phyloP scores from a whole-genome alignment of 2,113 vertebrate genomes.

The Callionymus lyra region DNA sequence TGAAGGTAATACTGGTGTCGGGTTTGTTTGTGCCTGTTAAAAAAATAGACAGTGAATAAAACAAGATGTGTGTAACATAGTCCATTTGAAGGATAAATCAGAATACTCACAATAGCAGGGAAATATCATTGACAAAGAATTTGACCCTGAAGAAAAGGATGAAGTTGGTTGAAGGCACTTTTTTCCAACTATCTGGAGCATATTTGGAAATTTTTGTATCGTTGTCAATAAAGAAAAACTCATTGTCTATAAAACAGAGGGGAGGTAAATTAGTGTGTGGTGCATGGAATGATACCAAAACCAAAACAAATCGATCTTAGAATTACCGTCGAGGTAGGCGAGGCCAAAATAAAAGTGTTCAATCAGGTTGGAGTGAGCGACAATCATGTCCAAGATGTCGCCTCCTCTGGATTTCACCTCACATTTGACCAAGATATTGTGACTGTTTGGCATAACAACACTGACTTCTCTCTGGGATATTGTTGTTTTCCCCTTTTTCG shows the following conservation, averaged over 20 bases:
- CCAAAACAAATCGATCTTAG: neutral
- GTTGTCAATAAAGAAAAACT: slow-evolving; percentile 84
- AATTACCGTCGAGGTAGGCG: slow-evolving; percentile 75
- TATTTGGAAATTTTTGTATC: slow-evolving; percentile 81
- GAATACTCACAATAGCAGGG: slow-evolving; percentile 74
- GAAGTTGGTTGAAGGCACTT: slow-evolving; percentile 71
- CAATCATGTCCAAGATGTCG: slow-evolving; percentile 76
- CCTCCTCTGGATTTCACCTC: slow-evolving; percentile 73
- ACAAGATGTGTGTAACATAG: no score
- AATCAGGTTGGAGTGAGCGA: slow-evolving; percentile 71
- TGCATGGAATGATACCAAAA: neutral
- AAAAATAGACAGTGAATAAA: neutral
- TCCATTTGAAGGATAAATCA: neutral
- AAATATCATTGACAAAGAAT: slow-evolving; percentile 75
- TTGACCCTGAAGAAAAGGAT: slow-evolving; percentile 80
- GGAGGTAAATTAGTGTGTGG: neutral
- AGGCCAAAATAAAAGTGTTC: slow-evolving; percentile 85
- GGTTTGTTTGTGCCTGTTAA: slow-evolving; percentile 71
- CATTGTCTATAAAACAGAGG: slow-evolving; percentile 65
- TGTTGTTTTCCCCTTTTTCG: slow-evolving; percentile 76
- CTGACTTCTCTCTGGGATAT: slow-evolving; percentile 73
- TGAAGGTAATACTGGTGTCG: slow-evolving; percentile 86
- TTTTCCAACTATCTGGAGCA: slow-evolving; percentile 81
- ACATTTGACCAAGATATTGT: slow-evolving; percentile 79
- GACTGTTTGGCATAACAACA: slow-evolving; percentile 78